These are phyloP conservation scores for Girardia tigrina DNA, from an alignment of 2,888 invertebrate genomes.

Conservation along the genomic window DNA sequence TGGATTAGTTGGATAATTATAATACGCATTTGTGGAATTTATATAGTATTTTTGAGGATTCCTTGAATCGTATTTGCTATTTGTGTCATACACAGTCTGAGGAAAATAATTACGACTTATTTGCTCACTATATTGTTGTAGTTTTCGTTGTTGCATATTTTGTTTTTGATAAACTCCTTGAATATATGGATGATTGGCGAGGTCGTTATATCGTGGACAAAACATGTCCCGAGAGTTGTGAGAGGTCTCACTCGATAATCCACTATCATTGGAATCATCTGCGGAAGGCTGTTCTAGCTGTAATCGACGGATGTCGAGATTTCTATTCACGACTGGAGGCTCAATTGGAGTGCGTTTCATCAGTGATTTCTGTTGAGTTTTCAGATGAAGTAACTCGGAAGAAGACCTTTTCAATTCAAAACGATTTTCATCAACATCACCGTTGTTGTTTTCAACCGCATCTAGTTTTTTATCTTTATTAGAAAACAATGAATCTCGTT, in stretches of 20 bases:
- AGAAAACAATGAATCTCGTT: background rate
- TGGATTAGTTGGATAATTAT: background rate
- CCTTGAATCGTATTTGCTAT: background rate
- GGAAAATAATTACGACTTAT: background rate
- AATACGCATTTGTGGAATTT: background rate
- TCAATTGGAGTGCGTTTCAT: background rate
- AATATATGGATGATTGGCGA: constrained; percentile 1
- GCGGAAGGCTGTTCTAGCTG: constrained; percentile 36
- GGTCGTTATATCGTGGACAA: background rate
- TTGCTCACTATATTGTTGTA: background rate
- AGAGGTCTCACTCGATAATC: constrained; percentile 39
- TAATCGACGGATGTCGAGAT: constrained; percentile 28
- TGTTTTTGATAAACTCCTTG: constrained; percentile 6
- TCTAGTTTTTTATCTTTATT: background rate
- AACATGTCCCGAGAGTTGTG: constrained; percentile 29
- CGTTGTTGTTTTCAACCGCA: background rate
- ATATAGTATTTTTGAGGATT: background rate
- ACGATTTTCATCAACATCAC: background rate
- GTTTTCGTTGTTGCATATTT: constrained; percentile 9
- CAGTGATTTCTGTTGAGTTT: background rate
- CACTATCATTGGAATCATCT: constrained; percentile 39
- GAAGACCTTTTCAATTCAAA: background rate
- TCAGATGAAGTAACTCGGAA: background rate
- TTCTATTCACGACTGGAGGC: constrained; percentile 23
- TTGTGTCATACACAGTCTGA: background rate